Conservation (phyloP, 2,797 vertebrate genomes). For the Alcedo atthis region DNA sequence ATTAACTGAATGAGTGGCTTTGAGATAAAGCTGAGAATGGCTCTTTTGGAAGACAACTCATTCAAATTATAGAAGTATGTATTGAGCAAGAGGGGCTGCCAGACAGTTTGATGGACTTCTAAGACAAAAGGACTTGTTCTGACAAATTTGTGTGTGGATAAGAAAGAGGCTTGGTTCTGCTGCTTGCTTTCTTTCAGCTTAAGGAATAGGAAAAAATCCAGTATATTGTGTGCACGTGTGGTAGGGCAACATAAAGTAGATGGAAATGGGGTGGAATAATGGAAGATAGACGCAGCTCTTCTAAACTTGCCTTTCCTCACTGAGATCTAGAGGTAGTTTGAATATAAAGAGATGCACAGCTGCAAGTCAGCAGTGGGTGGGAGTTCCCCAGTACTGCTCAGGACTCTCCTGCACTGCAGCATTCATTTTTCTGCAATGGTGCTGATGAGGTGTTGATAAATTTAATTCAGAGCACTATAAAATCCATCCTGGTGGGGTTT, state of each 20-base stretch:
- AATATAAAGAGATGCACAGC: not conserved
- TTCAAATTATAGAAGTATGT: not conserved
- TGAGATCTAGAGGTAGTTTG: not conserved
- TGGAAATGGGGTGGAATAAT: not conserved
- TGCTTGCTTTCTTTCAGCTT: not conserved
- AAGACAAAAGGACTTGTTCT: not conserved
- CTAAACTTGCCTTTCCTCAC: not conserved
- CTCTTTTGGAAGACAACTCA: not conserved
- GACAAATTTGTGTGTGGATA: not conserved
- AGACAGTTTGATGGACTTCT: not conserved
- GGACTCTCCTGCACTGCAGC: not conserved
- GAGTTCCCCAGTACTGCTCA: not conserved
- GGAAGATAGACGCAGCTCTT: not conserved
- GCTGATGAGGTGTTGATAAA: not conserved
- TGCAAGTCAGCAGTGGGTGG: accelerated
- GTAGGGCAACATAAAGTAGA: not conserved
- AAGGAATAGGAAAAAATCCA: not conserved
- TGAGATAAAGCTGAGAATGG: not conserved
- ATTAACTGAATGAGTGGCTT: not conserved
- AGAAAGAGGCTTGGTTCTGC: not conserved
- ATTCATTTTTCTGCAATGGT: not conserved
- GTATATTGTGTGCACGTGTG: not conserved
- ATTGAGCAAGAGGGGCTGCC: not conserved
- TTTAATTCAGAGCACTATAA: not conserved
- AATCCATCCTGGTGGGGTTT: not conserved